Conservation (phyloP, 2,113 vertebrate species). For the Siniperca chuatsi region DNA sequence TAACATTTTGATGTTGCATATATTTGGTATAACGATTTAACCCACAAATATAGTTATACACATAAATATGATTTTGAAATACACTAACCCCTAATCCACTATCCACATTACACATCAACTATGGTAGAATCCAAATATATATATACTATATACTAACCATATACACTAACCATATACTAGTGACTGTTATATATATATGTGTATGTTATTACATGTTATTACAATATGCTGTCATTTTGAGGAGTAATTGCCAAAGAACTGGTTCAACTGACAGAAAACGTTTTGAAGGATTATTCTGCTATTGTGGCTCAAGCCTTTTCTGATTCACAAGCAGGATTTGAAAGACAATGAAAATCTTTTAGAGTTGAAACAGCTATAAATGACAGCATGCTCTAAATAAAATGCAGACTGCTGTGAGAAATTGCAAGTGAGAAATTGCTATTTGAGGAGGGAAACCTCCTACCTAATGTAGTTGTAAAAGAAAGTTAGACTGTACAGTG, state of each 20-base stretch:
- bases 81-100: background rate
- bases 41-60: background rate
- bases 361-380: conserved; percentile 21
- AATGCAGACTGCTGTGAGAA: conserved; percentile 4
- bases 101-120: conserved; percentile 1
- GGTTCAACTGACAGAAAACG: background rate
- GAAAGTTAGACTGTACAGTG: conserved; percentile 4
- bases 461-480: conserved; percentile 18
- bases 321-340: conserved; percentile 27
- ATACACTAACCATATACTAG: background rate
- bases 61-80: conserved; percentile 2
- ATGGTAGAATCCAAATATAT: background rate
- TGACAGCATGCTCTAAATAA: conserved; percentile 20
- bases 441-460: conserved; percentile 34
- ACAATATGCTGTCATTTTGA: background rate
- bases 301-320: background rate
- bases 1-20: background rate
- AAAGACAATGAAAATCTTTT: conserved; percentile 16
- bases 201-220: too few species aligned
- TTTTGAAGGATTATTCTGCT: conserved; percentile 16
- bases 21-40: background rate
- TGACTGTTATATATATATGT: background rate
- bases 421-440: conserved; percentile 9
- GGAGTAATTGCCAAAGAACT: conserved; percentile 1
- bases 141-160: background rate